Evolutionary conservation across 1,140 invertebrate species (phyloP).

Genomic region (Eufriesea mexicana): DNA sequence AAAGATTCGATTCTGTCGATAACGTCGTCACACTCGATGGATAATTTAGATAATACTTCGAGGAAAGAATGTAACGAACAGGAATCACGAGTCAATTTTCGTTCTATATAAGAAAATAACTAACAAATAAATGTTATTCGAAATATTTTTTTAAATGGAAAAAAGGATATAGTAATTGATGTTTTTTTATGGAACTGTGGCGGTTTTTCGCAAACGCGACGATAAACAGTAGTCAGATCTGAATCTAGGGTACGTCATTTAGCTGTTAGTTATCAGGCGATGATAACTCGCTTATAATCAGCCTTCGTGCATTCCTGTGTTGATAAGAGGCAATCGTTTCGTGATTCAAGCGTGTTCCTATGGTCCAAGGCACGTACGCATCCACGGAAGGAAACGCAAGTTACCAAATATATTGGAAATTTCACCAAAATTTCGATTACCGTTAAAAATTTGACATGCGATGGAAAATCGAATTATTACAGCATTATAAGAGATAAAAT

Average conservation of each 20-base stretch:
- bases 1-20: neutral
- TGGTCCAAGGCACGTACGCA: neutral
- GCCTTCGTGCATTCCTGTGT: slow-evolving; percentile 39
- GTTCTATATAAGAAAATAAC: too few species aligned
- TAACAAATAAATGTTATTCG: neutral
- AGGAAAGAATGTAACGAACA: neutral
- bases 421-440: neutral
- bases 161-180: too few species aligned
- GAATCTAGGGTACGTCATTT: slow-evolving; percentile 33
- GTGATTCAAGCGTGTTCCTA: neutral
- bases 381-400: neutral
- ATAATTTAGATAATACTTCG: neutral
- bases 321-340: slow-evolving; percentile 43
- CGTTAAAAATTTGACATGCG: too few species aligned
- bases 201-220: neutral
- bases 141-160: neutral
- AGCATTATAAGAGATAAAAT: neutral
- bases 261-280: slow-evolving; percentile 28
- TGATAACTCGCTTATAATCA: slow-evolving; percentile 47
- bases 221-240: slow-evolving; percentile 31
- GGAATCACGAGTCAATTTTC: neutral
- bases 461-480: neutral
- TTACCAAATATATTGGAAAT: neutral
- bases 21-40: neutral
- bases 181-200: neutral